These are phyloP conservation scores for Sapayoa aenigma DNA, from an alignment of 2,113 vertebrate genomes.

Conservation along the genomic window DNA sequence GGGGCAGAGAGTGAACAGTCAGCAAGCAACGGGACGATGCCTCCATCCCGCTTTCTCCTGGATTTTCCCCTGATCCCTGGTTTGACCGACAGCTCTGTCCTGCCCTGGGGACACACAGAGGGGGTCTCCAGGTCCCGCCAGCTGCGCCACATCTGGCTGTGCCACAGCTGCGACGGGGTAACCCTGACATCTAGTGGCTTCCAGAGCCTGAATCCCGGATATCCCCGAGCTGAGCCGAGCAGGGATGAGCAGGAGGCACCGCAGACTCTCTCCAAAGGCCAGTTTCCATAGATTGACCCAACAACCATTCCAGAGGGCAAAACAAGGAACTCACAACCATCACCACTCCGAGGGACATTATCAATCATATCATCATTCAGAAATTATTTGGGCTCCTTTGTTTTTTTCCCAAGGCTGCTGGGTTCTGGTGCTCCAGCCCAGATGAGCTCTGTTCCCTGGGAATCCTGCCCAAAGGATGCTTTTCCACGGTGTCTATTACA, in stretches of 20 bases:
- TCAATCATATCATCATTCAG: fast-evolving
- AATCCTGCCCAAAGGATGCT: not conserved
- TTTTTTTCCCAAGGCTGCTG: not conserved
- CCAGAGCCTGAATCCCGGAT: not conserved
- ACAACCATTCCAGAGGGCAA: not conserved
- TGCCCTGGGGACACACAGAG: not conserved
- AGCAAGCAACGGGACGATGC: no score
- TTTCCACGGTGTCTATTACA: fast-evolving
- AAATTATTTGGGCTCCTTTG: not conserved
- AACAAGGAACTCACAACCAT: fast-evolving
- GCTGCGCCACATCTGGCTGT: not conserved
- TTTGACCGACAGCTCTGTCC: not conserved
- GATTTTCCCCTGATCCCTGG: not conserved
- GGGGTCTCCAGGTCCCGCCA: not conserved
- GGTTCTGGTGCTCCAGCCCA: not conserved
- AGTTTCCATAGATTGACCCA: not conserved
- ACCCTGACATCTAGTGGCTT: constrained; percentile 61
- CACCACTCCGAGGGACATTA: fast-evolving
- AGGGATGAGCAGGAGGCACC: not conserved
- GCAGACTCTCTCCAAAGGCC: fast-evolving
- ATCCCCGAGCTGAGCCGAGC: fast-evolving
- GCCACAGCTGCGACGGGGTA: not conserved
- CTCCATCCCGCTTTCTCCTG: not conserved
- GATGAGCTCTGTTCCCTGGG: fast-evolving
- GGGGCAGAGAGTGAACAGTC: not conserved